Base-by-base conservation (phyloP, 2,888 invertebrate species). In the Spicauda simplicius region DNA sequence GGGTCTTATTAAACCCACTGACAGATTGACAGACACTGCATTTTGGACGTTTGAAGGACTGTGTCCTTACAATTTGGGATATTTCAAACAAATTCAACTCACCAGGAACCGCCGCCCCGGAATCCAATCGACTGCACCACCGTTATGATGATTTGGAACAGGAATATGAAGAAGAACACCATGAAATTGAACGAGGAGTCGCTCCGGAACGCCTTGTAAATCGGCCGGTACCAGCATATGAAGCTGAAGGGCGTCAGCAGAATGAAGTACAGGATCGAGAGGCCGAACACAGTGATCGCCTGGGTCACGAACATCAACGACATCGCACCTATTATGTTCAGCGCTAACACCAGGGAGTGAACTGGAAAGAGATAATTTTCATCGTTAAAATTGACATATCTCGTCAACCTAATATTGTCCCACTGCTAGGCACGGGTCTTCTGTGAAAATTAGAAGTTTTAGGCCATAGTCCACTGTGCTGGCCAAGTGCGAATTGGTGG, bases 171-270 rank as follows among this genome's bases (percentile, higher is more conserved):
- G 95, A 99, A 99, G 94, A 98, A 99, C 64, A 99, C 97, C 98
- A 99, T 99, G 87, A 99, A 99, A 92, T 99, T 99, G 95, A 99
- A 98, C 3, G 99, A 99, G 77, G 99, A 99, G 93, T 99, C 99
- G 84, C 97, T 98, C 83, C 99, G 96, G 94, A 99, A 99, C 72
- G 99, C 99, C 94, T 99, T 99, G 94, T 99, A 99, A 70, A 99
- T 97, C 56, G 99, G 99, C 85, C 99, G 95, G 94, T 98, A 99
- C 99, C 99, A 99, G 90, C 99, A 99, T 48, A 99, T 91, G 87
- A 99, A 99, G 64, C 99, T 99, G 91, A 98, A 97, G 20, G 99
- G 99, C 18, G 98, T 98, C 83, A 99, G 97, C 37, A 99, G 93
- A 61, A 97, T 84, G 73, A 97, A 95, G 93, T 98, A 99, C 54